phyloP scores from a whole-genome alignment of 2,797 vertebrate genomes.

The Notolepis coatsorum region DNA sequence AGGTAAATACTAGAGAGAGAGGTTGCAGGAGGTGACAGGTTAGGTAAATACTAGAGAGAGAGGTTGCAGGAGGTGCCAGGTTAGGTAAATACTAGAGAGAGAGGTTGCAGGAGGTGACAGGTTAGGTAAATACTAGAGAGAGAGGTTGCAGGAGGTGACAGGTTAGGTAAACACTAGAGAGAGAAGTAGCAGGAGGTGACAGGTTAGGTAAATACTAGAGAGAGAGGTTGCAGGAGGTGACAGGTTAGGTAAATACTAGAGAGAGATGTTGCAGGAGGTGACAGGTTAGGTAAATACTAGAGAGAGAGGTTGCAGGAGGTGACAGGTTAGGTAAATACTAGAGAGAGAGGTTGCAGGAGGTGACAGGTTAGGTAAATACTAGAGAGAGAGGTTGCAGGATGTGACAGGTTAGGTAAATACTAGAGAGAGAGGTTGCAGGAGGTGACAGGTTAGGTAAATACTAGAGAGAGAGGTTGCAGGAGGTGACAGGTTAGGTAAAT shows the following conservation, averaged over 20 bases:
- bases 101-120: constrained; percentile 52
- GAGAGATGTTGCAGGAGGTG: constrained; percentile 46
- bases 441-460: constrained; percentile 73
- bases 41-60: constrained; percentile 60
- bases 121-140: constrained; percentile 64
- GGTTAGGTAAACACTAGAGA: constrained; percentile 38
- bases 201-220: constrained; percentile 67
- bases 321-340: constrained; percentile 68
- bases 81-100: constrained; percentile 63
- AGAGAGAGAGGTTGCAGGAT: constrained; percentile 27
- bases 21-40: constrained; percentile 59
- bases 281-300: constrained; percentile 67
- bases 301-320: constrained; percentile 44
- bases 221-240: constrained; percentile 49
- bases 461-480: constrained; percentile 23
- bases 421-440: constrained; percentile 18
- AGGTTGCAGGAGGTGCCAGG: constrained; percentile 55
- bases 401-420: constrained; percentile 73
- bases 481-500: constrained; percentile 72
- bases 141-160: background rate
- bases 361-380: constrained; percentile 71
- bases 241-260: constrained; percentile 66
- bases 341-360: constrained; percentile 38
- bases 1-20: constrained; percentile 57
- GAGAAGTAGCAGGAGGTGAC: constrained; percentile 47